These are phyloP conservation scores for Tetrax tetrax DNA, from an alignment of 2,113 vertebrate genomes.

Conservation along the genomic window DNA sequence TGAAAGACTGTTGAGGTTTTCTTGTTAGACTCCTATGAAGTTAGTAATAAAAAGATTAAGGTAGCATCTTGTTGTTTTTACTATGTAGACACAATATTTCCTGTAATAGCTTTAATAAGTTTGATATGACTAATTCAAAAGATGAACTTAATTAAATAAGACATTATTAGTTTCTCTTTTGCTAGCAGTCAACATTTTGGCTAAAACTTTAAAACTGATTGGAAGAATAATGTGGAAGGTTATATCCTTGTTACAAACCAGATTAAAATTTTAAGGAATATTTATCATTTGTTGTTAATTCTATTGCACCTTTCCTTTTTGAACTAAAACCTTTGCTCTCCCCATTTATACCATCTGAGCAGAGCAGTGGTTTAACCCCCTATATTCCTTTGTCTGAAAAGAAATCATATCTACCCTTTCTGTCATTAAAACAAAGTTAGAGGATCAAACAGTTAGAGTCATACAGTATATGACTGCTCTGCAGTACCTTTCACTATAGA, in stretches of 20 bases:
- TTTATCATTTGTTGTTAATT: neutral
- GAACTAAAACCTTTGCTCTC: neutral
- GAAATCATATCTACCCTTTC: neutral
- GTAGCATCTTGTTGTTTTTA: slow-evolving; percentile 11
- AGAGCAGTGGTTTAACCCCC: neutral
- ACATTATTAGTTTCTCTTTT: neutral
- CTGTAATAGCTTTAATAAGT: slow-evolving; percentile 17
- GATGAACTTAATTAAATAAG: neutral
- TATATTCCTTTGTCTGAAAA: neutral
- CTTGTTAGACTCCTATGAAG: neutral
- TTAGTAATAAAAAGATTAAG: neutral
- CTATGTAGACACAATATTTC: neutral
- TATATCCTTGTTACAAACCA: neutral
- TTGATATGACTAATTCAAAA: neutral
- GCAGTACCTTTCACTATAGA: neutral
- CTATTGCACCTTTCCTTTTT: neutral
- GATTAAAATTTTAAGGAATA: neutral
- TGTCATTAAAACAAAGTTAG: neutral
- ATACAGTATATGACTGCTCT: neutral
- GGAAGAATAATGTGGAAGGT: neutral
- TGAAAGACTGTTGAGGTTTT: neutral
- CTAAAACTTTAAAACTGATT: neutral
- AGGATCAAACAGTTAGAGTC: too few relatives aligned
- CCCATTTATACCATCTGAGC: neutral
- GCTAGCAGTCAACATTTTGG: neutral